These are phyloP conservation scores for Microctonus brassicae DNA, from an alignment of 2,888 invertebrate species.

Conservation along the genomic window DNA sequence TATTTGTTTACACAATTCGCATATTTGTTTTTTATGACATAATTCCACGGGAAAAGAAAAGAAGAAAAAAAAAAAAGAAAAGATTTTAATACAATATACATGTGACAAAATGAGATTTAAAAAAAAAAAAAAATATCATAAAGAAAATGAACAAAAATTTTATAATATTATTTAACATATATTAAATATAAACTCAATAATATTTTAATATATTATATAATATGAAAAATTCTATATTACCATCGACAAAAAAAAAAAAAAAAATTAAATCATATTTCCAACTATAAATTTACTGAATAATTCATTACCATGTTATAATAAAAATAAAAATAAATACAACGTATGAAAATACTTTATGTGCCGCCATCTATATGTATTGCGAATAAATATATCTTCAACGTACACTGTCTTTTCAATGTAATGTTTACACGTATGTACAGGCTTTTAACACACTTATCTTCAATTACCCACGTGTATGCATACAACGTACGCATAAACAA, in stretches of 20 bases:
- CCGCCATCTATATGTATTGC: conserved; percentile 28
- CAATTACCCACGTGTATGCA: conserved; percentile 22
- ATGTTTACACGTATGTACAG: conserved; percentile 1
- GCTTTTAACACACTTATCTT: too few species aligned
- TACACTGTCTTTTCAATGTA: neutral
- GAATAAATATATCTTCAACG: conserved; percentile 8
- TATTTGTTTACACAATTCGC: too few species aligned
- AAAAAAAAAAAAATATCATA: neutral
- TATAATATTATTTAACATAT: too few species aligned
- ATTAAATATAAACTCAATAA: too few species aligned
- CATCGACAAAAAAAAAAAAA: conserved; percentile 2
- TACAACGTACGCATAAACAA: neutral
- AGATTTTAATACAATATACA: too few species aligned
- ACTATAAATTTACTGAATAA: conserved; percentile 9
- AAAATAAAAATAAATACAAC: neutral
- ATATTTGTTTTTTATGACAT: neutral
- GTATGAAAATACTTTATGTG: conserved; percentile 17
- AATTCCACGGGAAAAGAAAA: neutral
- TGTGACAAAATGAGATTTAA: neutral
- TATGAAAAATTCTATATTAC: conserved; percentile 16
- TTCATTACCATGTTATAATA: neutral
- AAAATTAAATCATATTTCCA: neutral
- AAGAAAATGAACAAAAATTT: neutral
- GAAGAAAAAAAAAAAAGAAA: neutral
- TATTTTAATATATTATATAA: too few species aligned